Conservation (phyloP, 53 echinoderm and acorn worm species). For the Glandiceps talaboti region DNA sequence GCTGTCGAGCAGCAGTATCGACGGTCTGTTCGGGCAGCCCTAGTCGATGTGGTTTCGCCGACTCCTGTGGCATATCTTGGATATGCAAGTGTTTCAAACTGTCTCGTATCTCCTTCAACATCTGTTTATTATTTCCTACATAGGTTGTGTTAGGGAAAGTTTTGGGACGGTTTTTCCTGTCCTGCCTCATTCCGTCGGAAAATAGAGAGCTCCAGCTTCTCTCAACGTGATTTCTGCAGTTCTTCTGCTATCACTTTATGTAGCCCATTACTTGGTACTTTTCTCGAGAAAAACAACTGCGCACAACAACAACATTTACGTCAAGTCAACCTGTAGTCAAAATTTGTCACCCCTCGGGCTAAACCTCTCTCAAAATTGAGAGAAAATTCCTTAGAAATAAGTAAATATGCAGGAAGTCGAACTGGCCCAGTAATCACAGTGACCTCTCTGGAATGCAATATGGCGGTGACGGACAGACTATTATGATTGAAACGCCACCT, state of each 20-base stretch:
- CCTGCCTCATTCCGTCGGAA: not conserved
- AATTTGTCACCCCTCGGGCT: too few species aligned
- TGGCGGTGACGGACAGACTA: not conserved
- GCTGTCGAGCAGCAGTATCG: constrained; percentile 3
- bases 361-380: too few species aligned
- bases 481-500: too few species aligned
- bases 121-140: constrained; percentile 66
- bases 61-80: not conserved
- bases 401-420: not conserved
- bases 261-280: too few species aligned
- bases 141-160: constrained; percentile 1
- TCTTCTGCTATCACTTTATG: too few species aligned
- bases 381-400: not conserved
- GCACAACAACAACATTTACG: too few species aligned
- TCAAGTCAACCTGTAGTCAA: too few species aligned
- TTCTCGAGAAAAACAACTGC: too few species aligned
- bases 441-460: not conserved
- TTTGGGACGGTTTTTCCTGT: not conserved
- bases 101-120: constrained; percentile 74
- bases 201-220: not conserved
- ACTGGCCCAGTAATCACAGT: not conserved
- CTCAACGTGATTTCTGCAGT: not conserved
- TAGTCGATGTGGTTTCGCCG: constrained; percentile 10
- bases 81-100: constrained; percentile 63
- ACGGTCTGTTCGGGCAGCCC: constrained; percentile 4